Evolutionary conservation across 2,888 invertebrate species (phyloP).

Genomic region (Nomada lathburiana): DNA sequence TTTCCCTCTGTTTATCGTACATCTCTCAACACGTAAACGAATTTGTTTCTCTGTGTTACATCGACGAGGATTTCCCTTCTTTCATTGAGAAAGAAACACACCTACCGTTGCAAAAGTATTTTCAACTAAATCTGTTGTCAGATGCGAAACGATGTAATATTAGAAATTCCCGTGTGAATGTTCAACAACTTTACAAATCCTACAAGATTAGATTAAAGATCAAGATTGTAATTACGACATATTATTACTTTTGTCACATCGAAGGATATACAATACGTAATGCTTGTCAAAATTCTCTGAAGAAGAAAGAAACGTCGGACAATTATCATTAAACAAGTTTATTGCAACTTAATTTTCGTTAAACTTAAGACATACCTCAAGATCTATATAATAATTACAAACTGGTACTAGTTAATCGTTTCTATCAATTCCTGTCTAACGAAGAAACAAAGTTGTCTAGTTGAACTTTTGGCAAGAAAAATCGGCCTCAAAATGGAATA

Average conservation of each 20-base stretch:
- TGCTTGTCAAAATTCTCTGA: neutral
- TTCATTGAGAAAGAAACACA: neutral
- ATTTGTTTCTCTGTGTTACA: neutral
- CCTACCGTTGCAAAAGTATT: neutral
- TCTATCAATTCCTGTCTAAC: slow-evolving; percentile 17
- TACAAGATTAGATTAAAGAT: slow-evolving; percentile 9
- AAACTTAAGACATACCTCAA: slow-evolving; percentile 27
- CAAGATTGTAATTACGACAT: neutral
- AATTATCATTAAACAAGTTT: slow-evolving; percentile 27
- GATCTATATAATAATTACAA: slow-evolving; percentile 22
- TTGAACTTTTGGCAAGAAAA: slow-evolving; percentile 8
- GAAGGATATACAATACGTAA: neutral
- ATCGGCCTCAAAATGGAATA: neutral
- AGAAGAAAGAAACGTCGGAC: neutral
- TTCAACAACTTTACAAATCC: neutral
- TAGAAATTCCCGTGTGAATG: neutral
- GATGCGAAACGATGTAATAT: neutral
- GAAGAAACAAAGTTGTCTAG: slow-evolving; percentile 20
- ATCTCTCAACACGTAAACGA: slow-evolving; percentile 8
- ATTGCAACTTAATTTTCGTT: slow-evolving; percentile 18
- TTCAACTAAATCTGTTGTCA: slow-evolving; percentile 17
- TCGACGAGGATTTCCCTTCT: slow-evolving; percentile 13
- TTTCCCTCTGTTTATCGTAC: neutral
- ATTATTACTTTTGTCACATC: neutral
- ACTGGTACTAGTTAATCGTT: slow-evolving; percentile 20